Conservation (phyloP, 2,797 vertebrate genomes). For the Eurystomus glaucurus region DNA sequence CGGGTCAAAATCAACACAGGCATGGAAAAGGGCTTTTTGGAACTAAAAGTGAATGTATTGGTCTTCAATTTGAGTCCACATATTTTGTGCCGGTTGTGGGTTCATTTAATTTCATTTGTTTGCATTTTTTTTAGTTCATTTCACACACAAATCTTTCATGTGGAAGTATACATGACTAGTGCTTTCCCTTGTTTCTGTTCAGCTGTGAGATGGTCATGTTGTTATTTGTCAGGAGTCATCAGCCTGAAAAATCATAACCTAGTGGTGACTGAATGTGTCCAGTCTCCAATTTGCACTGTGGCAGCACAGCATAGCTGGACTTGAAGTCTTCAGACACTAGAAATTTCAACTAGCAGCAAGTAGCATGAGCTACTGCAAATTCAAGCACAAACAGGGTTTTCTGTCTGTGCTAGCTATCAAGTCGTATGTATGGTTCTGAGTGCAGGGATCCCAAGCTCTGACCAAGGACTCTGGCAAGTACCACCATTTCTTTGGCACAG, state of each 20-base stretch:
- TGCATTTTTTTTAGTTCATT: not conserved
- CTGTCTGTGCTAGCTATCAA: not conserved
- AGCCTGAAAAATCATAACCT: not conserved
- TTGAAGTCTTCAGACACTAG: not conserved
- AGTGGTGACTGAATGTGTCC: not conserved
- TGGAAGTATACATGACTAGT: not conserved
- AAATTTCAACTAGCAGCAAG: not conserved
- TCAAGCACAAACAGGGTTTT: not conserved
- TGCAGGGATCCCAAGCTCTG: not conserved
- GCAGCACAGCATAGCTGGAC: not conserved
- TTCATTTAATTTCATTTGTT: not conserved
- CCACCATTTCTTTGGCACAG: not conserved
- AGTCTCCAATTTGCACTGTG: not conserved
- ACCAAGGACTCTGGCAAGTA: not conserved
- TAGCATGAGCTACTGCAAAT: not conserved
- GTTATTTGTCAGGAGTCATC: not conserved
- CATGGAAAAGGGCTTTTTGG: not conserved
- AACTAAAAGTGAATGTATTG: not conserved
- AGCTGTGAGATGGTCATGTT: not conserved
- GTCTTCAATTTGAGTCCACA: not conserved
- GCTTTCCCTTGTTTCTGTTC: not conserved
- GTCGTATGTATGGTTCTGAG: not conserved
- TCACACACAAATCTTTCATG: not conserved
- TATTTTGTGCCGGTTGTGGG: not conserved
- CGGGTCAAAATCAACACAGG: conserved; percentile 15